Conservation (phyloP, 2,797 vertebrate species). For the Scolopax bukidnonensis region DNA sequence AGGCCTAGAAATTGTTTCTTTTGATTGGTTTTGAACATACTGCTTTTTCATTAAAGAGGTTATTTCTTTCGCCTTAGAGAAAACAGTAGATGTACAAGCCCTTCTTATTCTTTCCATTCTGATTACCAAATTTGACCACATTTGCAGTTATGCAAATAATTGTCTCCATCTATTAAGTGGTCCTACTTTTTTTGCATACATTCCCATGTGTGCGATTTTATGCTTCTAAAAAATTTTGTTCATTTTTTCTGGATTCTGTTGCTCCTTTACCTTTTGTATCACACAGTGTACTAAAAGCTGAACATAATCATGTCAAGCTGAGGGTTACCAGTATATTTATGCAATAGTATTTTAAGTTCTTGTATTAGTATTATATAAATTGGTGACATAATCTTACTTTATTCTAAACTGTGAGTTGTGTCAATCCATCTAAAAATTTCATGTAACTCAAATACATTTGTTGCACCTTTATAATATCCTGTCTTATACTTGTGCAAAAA, state of each 20-base stretch:
- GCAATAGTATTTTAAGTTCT: neutral
- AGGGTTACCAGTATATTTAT: neutral
- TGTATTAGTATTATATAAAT: neutral
- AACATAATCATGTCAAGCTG: neutral
- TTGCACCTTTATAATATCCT: neutral
- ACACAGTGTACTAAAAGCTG: neutral
- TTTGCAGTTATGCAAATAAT: neutral
- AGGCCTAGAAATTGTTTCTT: neutral
- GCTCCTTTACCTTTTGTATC: neutral
- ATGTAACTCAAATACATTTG: neutral
- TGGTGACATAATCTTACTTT: neutral
- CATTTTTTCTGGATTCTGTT: neutral
- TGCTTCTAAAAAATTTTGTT: neutral
- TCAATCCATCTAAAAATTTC: neutral
- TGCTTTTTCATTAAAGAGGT: neutral
- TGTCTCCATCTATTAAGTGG: neutral
- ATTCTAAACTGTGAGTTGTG: neutral
- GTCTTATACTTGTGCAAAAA: neutral
- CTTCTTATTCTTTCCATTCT: neutral
- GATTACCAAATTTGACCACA: neutral
- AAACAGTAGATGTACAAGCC: neutral
- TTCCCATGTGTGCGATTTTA: neutral
- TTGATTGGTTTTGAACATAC: neutral
- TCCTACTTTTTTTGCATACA: neutral
- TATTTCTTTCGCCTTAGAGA: neutral